Percentiles rank a stretch among this genome's conserved stretches.
phyloP scores from a whole-genome alignment of 2,113 vertebrate species.

The Pelmatolapia mariae region DNA sequence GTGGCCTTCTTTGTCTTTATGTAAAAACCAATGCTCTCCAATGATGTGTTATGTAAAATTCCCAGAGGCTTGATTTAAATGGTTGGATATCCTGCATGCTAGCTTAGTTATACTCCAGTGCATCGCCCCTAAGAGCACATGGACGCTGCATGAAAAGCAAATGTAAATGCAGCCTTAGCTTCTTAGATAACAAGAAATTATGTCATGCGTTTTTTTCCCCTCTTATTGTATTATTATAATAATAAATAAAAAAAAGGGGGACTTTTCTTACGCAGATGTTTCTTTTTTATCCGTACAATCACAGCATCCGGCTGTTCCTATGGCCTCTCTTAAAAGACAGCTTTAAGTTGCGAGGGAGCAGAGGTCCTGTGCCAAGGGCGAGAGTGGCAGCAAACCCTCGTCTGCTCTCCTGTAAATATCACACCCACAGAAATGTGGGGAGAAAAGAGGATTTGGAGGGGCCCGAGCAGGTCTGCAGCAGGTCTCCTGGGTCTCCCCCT shows the following conservation, averaged over 20 bases:
- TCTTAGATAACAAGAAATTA: conserved; percentile 74
- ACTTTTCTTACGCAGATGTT: conserved; percentile 74
- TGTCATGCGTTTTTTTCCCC: conserved; percentile 51
- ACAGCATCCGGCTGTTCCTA: conserved; percentile 47
- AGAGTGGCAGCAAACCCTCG: conserved; percentile 53
- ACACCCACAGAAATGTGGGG: conserved; percentile 40
- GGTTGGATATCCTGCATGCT: conserved; percentile 77
- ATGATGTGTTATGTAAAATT: conserved; percentile 83
- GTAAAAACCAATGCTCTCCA: conserved; percentile 75
- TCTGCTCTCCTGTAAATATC: conserved; percentile 54
- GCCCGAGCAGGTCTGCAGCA: conserved; percentile 20
- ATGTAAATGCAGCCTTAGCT: conserved; percentile 72
- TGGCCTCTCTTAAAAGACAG: conserved; percentile 19
- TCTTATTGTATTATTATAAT: conserved; percentile 73
- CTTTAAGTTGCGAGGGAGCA: conserved; percentile 33
- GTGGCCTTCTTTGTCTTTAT: conserved; percentile 78
- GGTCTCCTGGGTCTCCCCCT: conserved; percentile 21
- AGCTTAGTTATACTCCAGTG: conserved; percentile 82
- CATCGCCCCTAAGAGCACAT: conserved; percentile 69
- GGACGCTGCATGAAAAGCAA: conserved; percentile 70
- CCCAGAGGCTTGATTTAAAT: conserved; percentile 75
- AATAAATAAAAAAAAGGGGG: conserved; percentile 63
- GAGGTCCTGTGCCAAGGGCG: conserved; percentile 51
- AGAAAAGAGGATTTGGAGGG: conserved; percentile 61
- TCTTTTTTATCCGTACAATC: conserved; percentile 62